Conservation (phyloP, 1,140 invertebrate genomes). For the Psix sp. region DNA sequence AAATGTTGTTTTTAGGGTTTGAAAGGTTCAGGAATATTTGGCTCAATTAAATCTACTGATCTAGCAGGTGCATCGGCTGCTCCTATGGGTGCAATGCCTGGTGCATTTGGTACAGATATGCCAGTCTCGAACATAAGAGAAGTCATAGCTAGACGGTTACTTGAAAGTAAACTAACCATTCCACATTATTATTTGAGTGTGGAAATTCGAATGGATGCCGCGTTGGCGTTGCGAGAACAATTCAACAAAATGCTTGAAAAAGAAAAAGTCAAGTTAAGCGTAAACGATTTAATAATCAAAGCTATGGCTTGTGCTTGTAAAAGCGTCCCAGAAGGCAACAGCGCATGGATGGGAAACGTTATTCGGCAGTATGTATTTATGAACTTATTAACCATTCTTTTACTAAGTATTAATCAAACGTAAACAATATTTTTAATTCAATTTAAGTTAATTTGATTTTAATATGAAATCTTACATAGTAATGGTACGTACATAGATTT, state of each 20-base stretch:
- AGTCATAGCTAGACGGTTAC: constrained; percentile 93
- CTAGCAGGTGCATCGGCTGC: constrained; percentile 79
- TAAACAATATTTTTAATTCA: too few species aligned
- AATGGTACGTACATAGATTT: too few species aligned
- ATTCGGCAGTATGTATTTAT: constrained; percentile 93
- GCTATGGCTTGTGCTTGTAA: constrained; percentile 93
- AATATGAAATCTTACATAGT: too few species aligned
- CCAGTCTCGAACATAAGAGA: constrained; percentile 91
- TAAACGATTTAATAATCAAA: constrained; percentile 99
- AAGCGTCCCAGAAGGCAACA: constrained; percentile 96
- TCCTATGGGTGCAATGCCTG: constrained; percentile 65
- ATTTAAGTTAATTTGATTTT: too few species aligned
- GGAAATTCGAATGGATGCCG: constrained; percentile 90
- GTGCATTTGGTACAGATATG: constrained; percentile 84
- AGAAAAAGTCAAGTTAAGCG: constrained; percentile 90
- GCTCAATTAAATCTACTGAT: constrained; percentile 92
- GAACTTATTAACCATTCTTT: too few species aligned
- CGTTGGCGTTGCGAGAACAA: constrained; percentile 81
- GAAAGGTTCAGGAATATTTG: constrained; percentile 91
- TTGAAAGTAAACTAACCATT: constrained; percentile 94
- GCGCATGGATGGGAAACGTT: constrained; percentile 95
- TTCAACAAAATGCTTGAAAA: constrained; percentile 90
- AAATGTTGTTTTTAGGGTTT: constrained; percentile 76
- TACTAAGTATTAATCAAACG: too few species aligned
- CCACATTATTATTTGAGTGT: constrained; percentile 97